A percentile compares a stretch with the other conserved stretches of the same genome.
Conservation (phyloP, 2,113 vertebrate genomes). For the Aplodontia rufa region DNA sequence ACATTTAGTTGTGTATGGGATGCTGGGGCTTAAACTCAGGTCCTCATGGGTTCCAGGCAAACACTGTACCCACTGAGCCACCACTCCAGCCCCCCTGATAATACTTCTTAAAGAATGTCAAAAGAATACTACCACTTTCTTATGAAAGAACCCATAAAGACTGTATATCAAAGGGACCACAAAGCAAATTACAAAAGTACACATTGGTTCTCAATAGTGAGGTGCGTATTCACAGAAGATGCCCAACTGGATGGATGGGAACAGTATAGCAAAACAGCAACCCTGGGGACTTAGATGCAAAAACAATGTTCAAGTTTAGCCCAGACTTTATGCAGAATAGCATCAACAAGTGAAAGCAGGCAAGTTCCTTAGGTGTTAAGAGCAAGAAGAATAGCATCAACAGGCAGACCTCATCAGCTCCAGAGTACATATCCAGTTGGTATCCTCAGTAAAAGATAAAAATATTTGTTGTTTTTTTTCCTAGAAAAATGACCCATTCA, state of each 20-base stretch:
- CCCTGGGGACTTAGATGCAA: no score
- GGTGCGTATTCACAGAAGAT: background rate
- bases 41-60: no score
- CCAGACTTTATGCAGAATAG: background rate
- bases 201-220: background rate
- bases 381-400: accelerated
- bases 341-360: background rate
- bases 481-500: constrained; percentile 24
- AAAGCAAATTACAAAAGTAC: background rate
- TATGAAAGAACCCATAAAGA: background rate
- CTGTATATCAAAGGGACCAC: background rate
- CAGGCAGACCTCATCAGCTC: background rate
- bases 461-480: background rate
- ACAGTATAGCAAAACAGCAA: background rate
- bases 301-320: background rate
- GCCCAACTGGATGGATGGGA: background rate
- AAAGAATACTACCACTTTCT: background rate
- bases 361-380: background rate
- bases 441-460: background rate
- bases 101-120: background rate
- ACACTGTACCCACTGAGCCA: no score
- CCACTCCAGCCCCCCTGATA: no score
- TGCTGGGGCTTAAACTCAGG: no score
- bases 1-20: no score
- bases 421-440: background rate